Base-by-base conservation (phyloP, 53 echinoderm and acorn worm genomes). In the Antedon mediterranea region DNA sequence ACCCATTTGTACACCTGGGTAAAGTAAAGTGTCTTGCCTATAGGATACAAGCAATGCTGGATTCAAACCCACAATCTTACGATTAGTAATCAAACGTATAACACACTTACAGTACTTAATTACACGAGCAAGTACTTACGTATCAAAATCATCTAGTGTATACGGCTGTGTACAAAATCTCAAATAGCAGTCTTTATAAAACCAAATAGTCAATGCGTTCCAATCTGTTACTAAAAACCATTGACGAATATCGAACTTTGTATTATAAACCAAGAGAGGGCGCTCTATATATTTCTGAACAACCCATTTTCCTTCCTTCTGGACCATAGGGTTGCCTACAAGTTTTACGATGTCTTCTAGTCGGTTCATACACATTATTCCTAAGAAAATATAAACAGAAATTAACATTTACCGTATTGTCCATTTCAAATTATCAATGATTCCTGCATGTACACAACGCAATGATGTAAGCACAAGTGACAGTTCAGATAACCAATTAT, bases 201-300 rank as follows among this genome's bases (percentile, higher is more conserved):
- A 95, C 97, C 97, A 95, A 74, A 95, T 84, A 9, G 97, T 95
- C 43, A 95, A 78, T 30, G 97, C 92, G 37, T 95, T 95, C 97
- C 97, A 95, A 78, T 95, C 97, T 11, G 97, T 95, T 79, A 95
- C 92, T 76, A 95, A 72, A 73, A 95, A 95, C 97, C 97, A 95
- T 85, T 95, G 97, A 1, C 97, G 89, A 72, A 95, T 95, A 31
- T 95, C 97, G 80, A 95, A 95, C 88, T 95, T 95, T 83, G 97
- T 92, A 33, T 92, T 78, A 71, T 95, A 95, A 71, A 92, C 86
- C 88, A 95, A 82, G 0, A 95, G 89, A 76, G 97, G 97, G 75
- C 97, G 97, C 89, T 95, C 97, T 79, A 92, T 95, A 71, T 95
- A 92, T 76, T 95, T 95, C 86, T 95, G 97, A 29, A 92, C 97